A percentile compares a stretch with the other conserved stretches of the same genome.
These are phyloP conservation scores for Clarias magur DNA, from an alignment of 2,113 vertebrate genomes.

Conservation along the genomic window DNA sequence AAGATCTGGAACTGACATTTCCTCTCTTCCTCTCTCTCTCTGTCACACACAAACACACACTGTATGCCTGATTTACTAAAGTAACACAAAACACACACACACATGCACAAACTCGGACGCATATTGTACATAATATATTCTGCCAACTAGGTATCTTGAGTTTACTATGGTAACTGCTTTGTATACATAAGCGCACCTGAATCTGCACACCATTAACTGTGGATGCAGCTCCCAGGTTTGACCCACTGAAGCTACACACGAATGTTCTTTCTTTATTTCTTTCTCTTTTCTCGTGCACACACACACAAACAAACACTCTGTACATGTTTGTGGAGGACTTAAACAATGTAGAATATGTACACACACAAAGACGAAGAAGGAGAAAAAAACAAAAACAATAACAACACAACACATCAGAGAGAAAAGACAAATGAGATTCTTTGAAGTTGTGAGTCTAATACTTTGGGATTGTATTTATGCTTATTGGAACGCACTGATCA, in stretches of 20 bases:
- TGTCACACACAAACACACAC: slow-evolving; percentile 54
- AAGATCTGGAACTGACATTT: slow-evolving; percentile 87
- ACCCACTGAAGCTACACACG: slow-evolving; percentile 49
- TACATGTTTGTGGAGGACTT: not conserved
- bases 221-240: slow-evolving; percentile 52
- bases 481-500: slow-evolving; percentile 2
- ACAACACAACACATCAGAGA: not conserved
- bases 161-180: slow-evolving; percentile 41
- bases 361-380: not conserved
- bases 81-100: slow-evolving; percentile 50
- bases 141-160: slow-evolving; percentile 62
- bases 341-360: slow-evolving; percentile 20
- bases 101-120: slow-evolving; percentile 45
- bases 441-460: not conserved
- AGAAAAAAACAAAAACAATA: no score
- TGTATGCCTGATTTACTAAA: slow-evolving; percentile 69
- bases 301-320: not conserved
- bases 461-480: slow-evolving; percentile 14
- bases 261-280: slow-evolving; percentile 41
- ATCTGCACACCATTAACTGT: slow-evolving; percentile 49
- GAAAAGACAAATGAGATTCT: slow-evolving; percentile 1
- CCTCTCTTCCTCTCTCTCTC: no score
- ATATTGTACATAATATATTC: slow-evolving; percentile 74
- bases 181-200: slow-evolving; percentile 49
- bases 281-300: slow-evolving; percentile 1